Evolutionary conservation across 2,888 invertebrate species (phyloP), one percentile per base, ranked within the genome.

Genomic region (Rosalia funebris): DNA sequence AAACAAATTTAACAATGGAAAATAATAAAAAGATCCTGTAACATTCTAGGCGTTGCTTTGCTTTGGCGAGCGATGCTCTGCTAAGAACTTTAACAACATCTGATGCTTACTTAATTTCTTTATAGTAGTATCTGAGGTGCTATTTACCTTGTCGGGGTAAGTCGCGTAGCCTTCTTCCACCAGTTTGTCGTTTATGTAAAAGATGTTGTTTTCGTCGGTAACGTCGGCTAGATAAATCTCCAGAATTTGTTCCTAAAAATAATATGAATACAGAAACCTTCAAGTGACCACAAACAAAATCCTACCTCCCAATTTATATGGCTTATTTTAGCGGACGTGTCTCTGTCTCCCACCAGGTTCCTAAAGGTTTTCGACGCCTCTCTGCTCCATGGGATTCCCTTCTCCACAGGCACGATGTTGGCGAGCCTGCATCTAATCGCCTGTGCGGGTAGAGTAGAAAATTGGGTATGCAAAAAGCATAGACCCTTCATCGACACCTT

Each of bases 211-310:
- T 1, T 72, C 76, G 5, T 68, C 60, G 3, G 81, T 72, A 25
- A 86, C 85, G 79, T 87, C 86, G 55, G 84, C 82, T 63, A 88
- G 79, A 70, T 83, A 79, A 69, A 86, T 19, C 46, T 75, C 68
- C 25, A 73, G 55, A 34, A 67, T 57, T 48, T 71, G 59, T 17
- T 71, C 64, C 71, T 73, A 47, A 63, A 70, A 63, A 50, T 52
- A 52, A 64, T 0, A 64, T n/a, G 32, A 60, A 61, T 39, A 12
- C 1, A 36, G 10, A 11, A 9, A 36, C 12, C 10, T 9, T n/a
- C 36, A n/a, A n/a, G n/a, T n/a, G n/a, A n/a, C n/a, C n/a, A n/a
- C n/a, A n/a, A n/a, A n/a, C n/a, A n/a, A n/a, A n/a, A n/a, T 16
- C 69, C 57, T 55, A 76, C 76, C 59, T 73, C 63, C 65, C 70